Percentiles rank a stretch among this genome's conserved stretches.
Evolutionary conservation across 2,888 invertebrate species (phyloP).

Genomic region (Clitarchus hookeri): DNA sequence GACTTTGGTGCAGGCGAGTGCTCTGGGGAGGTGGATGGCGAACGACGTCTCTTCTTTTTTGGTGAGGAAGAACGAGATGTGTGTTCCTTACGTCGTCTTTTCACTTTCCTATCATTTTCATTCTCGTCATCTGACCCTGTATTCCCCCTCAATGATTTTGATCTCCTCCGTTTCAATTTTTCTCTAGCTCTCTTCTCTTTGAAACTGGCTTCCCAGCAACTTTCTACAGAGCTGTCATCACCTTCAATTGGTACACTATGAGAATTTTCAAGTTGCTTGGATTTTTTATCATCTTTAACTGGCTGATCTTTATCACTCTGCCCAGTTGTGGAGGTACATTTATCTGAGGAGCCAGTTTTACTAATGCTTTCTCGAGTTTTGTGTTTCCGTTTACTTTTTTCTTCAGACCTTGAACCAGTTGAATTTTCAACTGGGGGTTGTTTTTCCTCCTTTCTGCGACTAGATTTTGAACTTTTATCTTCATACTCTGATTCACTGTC

Average conservation of each 20-base stretch:
- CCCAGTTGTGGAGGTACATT: neutral
- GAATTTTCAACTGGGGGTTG: neutral
- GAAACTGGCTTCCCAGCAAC: slow-evolving; percentile 32
- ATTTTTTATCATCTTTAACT: neutral
- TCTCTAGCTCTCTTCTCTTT: slow-evolving; percentile 24
- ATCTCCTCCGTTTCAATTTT: neutral
- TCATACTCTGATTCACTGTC: slow-evolving; percentile 29
- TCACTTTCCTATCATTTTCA: slow-evolving; percentile 20
- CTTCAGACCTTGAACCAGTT: neutral
- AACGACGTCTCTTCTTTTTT: slow-evolving; percentile 31
- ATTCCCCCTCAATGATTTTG: neutral
- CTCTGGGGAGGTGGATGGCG: slow-evolving; percentile 35
- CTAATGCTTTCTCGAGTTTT: neutral
- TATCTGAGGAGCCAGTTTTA: neutral
- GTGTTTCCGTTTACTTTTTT: neutral
- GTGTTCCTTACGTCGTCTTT: slow-evolving; percentile 30
- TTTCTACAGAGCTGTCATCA: slow-evolving; percentile 28
- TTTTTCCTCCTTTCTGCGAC: slow-evolving; percentile 11
- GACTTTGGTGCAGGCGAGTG: slow-evolving; percentile 36
- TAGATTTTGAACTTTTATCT: slow-evolving; percentile 22
- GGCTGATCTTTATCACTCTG: neutral
- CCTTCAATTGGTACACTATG: neutral
- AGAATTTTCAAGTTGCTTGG: neutral
- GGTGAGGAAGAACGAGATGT: slow-evolving; percentile 32
- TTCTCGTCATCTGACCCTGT: neutral